These are phyloP conservation scores for Invenusta paracnida DNA, from an alignment of 2,888 invertebrate species.

Conservation along the genomic window DNA sequence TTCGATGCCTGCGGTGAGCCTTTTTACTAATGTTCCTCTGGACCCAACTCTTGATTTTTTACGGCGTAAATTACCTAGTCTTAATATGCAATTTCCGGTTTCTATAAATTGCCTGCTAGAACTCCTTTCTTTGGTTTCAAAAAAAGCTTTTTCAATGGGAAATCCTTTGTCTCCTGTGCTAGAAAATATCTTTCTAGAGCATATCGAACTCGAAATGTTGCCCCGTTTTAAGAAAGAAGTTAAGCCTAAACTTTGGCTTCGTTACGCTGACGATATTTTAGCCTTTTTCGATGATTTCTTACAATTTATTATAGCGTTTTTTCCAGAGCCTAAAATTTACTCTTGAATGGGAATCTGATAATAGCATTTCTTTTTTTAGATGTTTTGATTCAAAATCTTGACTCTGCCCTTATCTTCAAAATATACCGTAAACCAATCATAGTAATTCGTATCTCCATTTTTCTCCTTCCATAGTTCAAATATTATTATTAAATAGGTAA, in stretches of 20 bases:
- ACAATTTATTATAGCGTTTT: neutral
- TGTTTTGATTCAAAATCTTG: neutral
- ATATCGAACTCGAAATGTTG: neutral
- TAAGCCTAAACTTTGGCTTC: constrained; percentile 14
- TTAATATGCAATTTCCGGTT: neutral
- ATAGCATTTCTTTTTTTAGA: neutral
- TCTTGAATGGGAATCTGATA: neutral
- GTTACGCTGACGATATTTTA: constrained; percentile 15
- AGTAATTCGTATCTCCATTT: neutral
- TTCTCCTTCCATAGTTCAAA: neutral
- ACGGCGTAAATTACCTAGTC: neutral
- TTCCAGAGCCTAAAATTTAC: neutral
- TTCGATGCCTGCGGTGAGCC: neutral
- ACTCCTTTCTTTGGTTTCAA: neutral
- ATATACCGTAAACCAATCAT: neutral
- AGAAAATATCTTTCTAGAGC: neutral
- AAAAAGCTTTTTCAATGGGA: neutral
- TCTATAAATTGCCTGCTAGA: neutral
- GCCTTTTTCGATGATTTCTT: neutral
- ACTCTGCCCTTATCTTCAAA: neutral
- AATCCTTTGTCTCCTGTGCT: neutral
- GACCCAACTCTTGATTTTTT: neutral
- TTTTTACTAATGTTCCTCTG: neutral
- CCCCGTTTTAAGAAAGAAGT: neutral
- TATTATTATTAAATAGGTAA: no score